Conservation (phyloP, 2,888 invertebrate species). For the Sinelater perroti region DNA sequence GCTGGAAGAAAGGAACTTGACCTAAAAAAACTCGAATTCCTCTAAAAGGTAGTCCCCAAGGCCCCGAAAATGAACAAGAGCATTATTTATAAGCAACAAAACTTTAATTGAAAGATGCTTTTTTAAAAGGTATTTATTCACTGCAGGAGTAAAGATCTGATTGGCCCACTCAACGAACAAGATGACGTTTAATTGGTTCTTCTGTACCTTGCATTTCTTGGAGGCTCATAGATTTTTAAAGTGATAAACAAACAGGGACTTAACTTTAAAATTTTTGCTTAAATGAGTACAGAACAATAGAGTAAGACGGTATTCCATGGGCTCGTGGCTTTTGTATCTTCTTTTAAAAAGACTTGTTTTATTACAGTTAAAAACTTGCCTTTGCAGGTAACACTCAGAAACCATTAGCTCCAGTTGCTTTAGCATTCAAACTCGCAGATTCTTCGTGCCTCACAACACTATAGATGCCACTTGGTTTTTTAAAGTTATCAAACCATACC, state of each 20-base stretch:
- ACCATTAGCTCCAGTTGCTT: neutral
- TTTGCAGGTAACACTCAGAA: neutral
- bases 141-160: neutral
- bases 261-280: neutral
- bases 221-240: neutral
- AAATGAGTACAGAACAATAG: neutral
- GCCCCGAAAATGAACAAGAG: neutral
- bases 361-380: too few species aligned
- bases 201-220: neutral
- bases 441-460: conserved; percentile 13
- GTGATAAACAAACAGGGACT: too few species aligned
- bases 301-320: neutral
- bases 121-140: neutral
- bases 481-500: conserved; percentile 6
- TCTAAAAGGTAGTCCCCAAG: neutral
- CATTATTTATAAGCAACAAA: neutral
- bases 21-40: neutral
- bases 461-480: conserved; percentile 16
- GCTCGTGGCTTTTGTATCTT: neutral
- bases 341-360: too few species aligned
- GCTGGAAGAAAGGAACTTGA: neutral
- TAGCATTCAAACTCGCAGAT: too few species aligned
- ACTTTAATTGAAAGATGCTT: neutral
- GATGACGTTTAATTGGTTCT: neutral
- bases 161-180: neutral